Evolutionary conservation across 1,140 invertebrate species (phyloP), one percentile per base, ranked within the genome.

Genomic region (Brachionus calyciflorus): DNA sequence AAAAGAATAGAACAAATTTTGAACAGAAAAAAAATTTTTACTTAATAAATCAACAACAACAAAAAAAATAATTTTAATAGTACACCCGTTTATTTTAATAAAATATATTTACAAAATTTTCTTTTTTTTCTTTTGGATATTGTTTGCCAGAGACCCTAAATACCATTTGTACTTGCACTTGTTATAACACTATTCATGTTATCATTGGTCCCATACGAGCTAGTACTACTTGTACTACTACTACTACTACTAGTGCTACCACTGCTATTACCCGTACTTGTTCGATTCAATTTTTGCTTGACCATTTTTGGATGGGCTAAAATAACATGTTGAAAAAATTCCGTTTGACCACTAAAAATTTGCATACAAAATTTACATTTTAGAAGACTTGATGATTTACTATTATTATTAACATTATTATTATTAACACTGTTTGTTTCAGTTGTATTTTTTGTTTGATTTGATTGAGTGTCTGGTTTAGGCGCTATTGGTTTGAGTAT

Each of bases 311-410:
- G 69, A 55, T 73, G 69, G 21, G 46, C 30, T 3, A 73, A 9
- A 37, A 73, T 73, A 3, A 73, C 46, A 55, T 73, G 69, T 33
- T 73, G 69, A 41, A 73, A 73, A 55, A 73, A 73, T 14, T 73
- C 69, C 3, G 44, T 40, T 33, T 73, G 69, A 24, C 69, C 69
- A 19, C 28, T 73, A 26, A 73, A 73, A 3, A 51, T 49, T 55
- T 73, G 44, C 46, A 51, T 73, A 17, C 69, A 73, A 55, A 73
- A 73, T 73, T 73, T 73, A 41, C 69, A 73, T 49, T 73, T 73
- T 28, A 55, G 33, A 9, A 51, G n/a, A n/a, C n/a, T n/a, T n/a
- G n/a, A 17, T 10, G 37, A 40, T 24, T 24, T 51, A 9, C 24
- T 9, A 57, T 3, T 57, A 12, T 57, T 21, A n/a, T n/a, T 57